Conservation (phyloP, 2,888 invertebrate species). For the Drosophila fungiperda region DNA sequence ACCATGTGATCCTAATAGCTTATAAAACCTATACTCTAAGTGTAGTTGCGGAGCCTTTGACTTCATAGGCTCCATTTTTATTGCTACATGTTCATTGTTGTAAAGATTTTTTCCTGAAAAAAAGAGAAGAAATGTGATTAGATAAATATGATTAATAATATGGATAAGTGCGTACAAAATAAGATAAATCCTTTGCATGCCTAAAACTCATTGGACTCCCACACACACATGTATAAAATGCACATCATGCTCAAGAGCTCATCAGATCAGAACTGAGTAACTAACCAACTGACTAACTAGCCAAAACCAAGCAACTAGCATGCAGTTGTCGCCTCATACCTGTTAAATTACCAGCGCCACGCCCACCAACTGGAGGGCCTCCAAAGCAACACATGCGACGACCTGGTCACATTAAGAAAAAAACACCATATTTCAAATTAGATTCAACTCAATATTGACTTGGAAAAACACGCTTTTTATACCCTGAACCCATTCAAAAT, state of each 20-base stretch:
- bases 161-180: neutral
- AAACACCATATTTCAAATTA: constrained; percentile 15
- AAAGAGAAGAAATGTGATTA: constrained; percentile 47
- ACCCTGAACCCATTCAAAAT: neutral
- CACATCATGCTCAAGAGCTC: constrained; percentile 51
- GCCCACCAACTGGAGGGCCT: constrained; percentile 66
- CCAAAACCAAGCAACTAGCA: constrained; percentile 36
- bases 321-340: constrained; percentile 56
- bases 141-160: neutral
- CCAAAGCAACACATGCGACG: constrained; percentile 83
- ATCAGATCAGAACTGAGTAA: neutral
- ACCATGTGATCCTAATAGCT: constrained; percentile 99
- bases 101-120: constrained; percentile 98
- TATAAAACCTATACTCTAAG: constrained; percentile 99
- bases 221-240: constrained; percentile 16
- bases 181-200: constrained; percentile 32
- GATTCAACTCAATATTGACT: neutral
- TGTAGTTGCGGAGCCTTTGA: constrained; percentile 99
- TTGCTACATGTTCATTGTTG: constrained; percentile 99
- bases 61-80: constrained; percentile 99
- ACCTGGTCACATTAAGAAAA: constrained; percentile 64
- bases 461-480: neutral
- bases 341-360: constrained; percentile 55
- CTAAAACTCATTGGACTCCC: constrained; percentile 35
- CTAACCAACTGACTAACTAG: constrained; percentile 27